Evolutionary conservation across 2,888 invertebrate species (phyloP).

Genomic region (Drosophila nr. perissopoda): DNA sequence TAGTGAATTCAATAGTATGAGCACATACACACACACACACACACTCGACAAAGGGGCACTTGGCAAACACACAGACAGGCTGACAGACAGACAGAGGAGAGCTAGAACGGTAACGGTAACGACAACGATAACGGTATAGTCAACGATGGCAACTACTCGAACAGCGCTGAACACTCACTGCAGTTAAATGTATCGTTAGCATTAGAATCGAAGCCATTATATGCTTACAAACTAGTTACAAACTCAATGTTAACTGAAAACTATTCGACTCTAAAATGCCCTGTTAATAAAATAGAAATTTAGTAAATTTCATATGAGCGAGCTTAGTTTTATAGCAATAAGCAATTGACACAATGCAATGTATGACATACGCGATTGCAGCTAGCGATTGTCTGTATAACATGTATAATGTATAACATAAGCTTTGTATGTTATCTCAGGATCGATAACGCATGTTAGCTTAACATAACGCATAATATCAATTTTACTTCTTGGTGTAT

Average conservation of each 20-base stretch:
- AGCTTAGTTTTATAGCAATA: not conserved
- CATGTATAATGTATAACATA: not conserved
- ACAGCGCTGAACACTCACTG: slow-evolving; percentile 54
- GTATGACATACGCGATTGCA: too few relatives aligned
- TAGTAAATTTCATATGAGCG: not conserved
- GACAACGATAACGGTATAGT: slow-evolving; percentile 35
- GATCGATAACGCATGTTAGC: not conserved
- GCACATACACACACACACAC: slow-evolving; percentile 54
- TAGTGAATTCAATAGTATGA: slow-evolving; percentile 80
- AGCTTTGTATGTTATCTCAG: not conserved
- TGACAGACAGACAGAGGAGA: slow-evolving; percentile 52
- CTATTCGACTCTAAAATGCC: slow-evolving; percentile 15
- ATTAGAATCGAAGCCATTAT: slow-evolving; percentile 52
- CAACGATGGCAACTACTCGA: slow-evolving; percentile 59
- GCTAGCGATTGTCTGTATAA: too few relatives aligned
- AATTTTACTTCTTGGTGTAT: not conserved
- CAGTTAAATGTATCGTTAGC: slow-evolving; percentile 78
- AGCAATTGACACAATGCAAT: not conserved
- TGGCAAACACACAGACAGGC: slow-evolving; percentile 55
- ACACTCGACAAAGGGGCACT: slow-evolving; percentile 51
- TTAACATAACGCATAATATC: not conserved
- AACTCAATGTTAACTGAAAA: slow-evolving; percentile 21
- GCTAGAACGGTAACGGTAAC: slow-evolving; percentile 24
- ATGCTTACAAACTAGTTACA: slow-evolving; percentile 50
- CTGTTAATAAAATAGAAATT: slow-evolving; percentile 6